A percentile compares a stretch with the other conserved stretches of the same genome.
Evolutionary conservation across 1,140 invertebrate genomes (phyloP).

Genomic region (Dendrolimus punctatus): DNA sequence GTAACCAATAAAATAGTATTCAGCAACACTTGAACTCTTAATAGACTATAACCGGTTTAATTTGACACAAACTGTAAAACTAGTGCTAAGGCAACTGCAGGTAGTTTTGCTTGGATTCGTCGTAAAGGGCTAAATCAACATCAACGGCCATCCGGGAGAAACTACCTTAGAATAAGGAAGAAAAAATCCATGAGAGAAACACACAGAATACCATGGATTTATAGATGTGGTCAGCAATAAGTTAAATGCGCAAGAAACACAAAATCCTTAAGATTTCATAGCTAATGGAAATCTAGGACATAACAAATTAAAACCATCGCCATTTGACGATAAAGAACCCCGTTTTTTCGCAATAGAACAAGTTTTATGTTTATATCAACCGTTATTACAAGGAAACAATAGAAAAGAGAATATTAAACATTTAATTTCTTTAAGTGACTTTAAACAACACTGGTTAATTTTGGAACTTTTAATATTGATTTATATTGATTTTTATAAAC

Average conservation of each 20-base stretch:
- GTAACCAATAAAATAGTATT: conserved; percentile 54
- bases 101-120: conserved; percentile 62
- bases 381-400: conserved; percentile 69
- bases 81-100: conserved; percentile 66
- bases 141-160: conserved; percentile 64
- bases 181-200: conserved; percentile 41
- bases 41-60: conserved; percentile 55
- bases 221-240: conserved; percentile 49
- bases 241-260: conserved; percentile 64
- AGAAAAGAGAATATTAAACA: conserved; percentile 67
- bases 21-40: conserved; percentile 68
- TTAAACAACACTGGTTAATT: conserved; percentile 72
- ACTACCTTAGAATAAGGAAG: conserved; percentile 40
- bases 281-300: conserved; percentile 55
- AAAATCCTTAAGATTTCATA: conserved; percentile 63
- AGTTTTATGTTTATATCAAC: conserved; percentile 71
- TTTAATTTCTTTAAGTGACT: conserved; percentile 68
- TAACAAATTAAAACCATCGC: conserved; percentile 57
- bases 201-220: conserved; percentile 40
- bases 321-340: conserved; percentile 72
- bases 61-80: conserved; percentile 54
- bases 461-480: conserved; percentile 65
- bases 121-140: conserved; percentile 59
- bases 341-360: conserved; percentile 73
- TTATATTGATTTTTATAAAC: conserved; percentile 66